A percentile compares a stretch with the other conserved stretches of the same genome.
Conservation (phyloP, 2,888 invertebrate species). For the Himalopsyche japonica region DNA sequence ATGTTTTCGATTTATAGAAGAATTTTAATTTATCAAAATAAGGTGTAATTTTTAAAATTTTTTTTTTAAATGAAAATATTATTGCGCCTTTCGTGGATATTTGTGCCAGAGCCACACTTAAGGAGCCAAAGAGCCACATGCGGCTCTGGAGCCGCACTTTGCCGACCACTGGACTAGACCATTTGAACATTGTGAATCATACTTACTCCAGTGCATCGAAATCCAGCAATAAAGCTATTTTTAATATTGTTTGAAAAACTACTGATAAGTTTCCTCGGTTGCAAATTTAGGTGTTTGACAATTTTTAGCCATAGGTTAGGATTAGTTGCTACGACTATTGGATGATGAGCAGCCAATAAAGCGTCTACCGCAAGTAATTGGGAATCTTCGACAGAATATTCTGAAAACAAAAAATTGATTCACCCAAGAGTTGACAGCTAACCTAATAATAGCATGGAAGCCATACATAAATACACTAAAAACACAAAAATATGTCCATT, state of each 20-base stretch:
- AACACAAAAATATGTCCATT: no score
- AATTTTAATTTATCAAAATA: no score
- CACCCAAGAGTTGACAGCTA: background rate
- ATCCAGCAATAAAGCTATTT: constrained; percentile 65
- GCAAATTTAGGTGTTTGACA: constrained; percentile 60
- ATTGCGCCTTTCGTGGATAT: no score
- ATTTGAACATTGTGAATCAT: background rate
- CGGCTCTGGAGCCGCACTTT: no score
- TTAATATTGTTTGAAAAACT: constrained; percentile 62
- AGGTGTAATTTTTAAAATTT: no score
- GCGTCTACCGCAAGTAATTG: constrained; percentile 67
- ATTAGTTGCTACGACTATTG: constrained; percentile 62
- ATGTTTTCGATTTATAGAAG: no score
- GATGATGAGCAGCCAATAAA: constrained; percentile 76
- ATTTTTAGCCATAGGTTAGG: constrained; percentile 72
- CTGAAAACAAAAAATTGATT: constrained; percentile 43
- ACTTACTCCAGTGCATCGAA: constrained; percentile 51
- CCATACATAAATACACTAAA: no score
- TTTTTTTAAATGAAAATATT: no score
- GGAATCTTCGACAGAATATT: constrained; percentile 57
- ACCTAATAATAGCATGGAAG: no score
- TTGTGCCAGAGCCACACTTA: no score
- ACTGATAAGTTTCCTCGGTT: constrained; percentile 64
- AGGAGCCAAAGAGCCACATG: no score
- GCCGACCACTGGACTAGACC: no score